Conservation (phyloP, 37 sponge, comb jelly and placozoan genomes). For the Halisarca cf. caerulea region DNA sequence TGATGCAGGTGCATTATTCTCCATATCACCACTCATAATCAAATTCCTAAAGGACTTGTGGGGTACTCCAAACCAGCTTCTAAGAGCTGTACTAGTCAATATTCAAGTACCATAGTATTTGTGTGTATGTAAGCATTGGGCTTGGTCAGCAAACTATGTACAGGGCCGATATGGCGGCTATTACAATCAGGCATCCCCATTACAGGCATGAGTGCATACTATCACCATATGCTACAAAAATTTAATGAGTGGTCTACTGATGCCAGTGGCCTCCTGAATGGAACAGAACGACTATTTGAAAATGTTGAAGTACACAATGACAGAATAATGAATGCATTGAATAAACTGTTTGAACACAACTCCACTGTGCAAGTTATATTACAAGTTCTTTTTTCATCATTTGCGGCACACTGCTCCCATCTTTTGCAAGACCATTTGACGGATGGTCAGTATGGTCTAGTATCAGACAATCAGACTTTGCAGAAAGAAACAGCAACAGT, state of each 20-base stretch:
- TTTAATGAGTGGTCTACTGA: constrained; percentile 30
- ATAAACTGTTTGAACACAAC: constrained; percentile 11
- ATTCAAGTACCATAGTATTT: constrained; percentile 14
- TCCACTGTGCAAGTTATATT: neutral
- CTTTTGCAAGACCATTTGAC: constrained; percentile 16
- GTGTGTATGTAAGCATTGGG: constrained; percentile 42
- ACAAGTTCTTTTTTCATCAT: neutral
- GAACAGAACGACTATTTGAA: constrained; percentile 26
- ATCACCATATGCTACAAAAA: neutral
- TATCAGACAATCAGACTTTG: no score
- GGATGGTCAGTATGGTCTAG: neutral
- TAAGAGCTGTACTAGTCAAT: constrained; percentile 27
- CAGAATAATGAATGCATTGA: neutral
- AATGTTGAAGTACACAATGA: constrained; percentile 12
- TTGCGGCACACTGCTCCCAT: neutral
- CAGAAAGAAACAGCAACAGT: constrained; percentile 38
- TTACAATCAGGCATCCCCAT: constrained; percentile 31
- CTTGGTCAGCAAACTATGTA: constrained; percentile 31
- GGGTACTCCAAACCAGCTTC: constrained; percentile 31
- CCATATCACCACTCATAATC: neutral
- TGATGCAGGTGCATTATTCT: constrained; percentile 38
- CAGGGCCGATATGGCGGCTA: constrained; percentile 50
- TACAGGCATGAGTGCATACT: constrained; percentile 28
- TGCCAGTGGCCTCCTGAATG: neutral
- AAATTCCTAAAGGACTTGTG: constrained; percentile 25